Evolutionary conservation across 2,888 invertebrate species (phyloP).

Genomic region (Pollenia amentaria): DNA sequence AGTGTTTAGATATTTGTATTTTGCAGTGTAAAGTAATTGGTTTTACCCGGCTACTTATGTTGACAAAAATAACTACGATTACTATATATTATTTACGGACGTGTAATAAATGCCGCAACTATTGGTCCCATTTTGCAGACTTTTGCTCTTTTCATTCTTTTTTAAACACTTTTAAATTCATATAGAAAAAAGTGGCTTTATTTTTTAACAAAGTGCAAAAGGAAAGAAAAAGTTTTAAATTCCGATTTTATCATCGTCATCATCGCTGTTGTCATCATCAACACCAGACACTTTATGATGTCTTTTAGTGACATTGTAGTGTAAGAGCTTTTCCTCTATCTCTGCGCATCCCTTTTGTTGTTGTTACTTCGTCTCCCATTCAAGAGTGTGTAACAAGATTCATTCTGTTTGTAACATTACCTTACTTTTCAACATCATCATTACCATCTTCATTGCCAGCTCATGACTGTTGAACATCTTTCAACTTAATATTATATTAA

Average conservation of each 20-base stretch:
- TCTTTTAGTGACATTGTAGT: constrained; percentile 55
- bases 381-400: constrained; percentile 53
- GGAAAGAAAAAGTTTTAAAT: constrained; percentile 40
- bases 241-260: constrained; percentile 52
- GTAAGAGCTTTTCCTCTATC: not conserved
- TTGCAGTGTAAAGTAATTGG: too few relatives aligned
- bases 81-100: too few relatives aligned
- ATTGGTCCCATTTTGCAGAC: constrained; percentile 6
- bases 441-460: constrained; percentile 22
- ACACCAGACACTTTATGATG: constrained; percentile 56
- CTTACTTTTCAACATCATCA: constrained; percentile 42
- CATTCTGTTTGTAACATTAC: constrained; percentile 61
- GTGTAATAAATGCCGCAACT: not conserved
- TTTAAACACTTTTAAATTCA: constrained; percentile 43
- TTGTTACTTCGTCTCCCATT: constrained; percentile 14
- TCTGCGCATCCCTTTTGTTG: not conserved
- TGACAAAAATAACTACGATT: too few relatives aligned
- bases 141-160: not conserved
- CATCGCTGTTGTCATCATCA: constrained; percentile 40
- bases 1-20: too few relatives aligned
- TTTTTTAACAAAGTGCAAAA: constrained; percentile 35
- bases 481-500: constrained; percentile 36
- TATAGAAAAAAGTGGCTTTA: constrained; percentile 43
- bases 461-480: constrained; percentile 37
- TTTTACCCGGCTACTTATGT: too few relatives aligned